Percentiles rank a stretch among this genome's conserved stretches.
phyloP scores from a whole-genome alignment of 1,140 invertebrate genomes.

The Trichoplusia ni region DNA sequence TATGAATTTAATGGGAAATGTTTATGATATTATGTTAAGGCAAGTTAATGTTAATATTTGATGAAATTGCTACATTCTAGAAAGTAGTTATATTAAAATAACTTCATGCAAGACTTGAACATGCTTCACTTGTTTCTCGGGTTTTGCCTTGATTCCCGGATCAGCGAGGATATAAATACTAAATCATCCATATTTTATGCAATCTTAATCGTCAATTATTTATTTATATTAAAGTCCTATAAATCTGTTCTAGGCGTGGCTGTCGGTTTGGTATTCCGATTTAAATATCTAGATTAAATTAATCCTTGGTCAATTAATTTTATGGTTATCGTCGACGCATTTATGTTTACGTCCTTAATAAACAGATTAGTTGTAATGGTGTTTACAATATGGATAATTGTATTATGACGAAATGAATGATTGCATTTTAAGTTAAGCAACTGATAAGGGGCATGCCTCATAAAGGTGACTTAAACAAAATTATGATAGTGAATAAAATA shows the following conservation, averaged over 20 bases:
- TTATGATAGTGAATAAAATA: background rate
- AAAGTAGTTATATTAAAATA: too few relatives aligned
- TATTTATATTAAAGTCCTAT: constrained; percentile 2
- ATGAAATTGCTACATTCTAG: too few relatives aligned
- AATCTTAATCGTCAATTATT: constrained; percentile 4
- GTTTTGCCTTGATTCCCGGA: constrained; percentile 1
- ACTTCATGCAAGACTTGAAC: too few relatives aligned
- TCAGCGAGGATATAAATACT: background rate
- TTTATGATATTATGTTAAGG: background rate
- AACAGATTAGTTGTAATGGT: background rate
- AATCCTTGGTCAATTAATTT: constrained; percentile 5
- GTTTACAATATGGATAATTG: background rate
- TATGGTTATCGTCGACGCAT: background rate
- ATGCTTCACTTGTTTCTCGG: too few relatives aligned
- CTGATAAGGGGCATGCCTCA: background rate
- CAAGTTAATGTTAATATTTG: too few relatives aligned
- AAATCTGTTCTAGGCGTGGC: background rate
- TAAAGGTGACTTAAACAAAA: constrained; percentile 9
- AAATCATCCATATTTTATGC: background rate
- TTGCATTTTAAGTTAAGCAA: constrained; percentile 1
- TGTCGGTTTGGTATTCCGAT: background rate
- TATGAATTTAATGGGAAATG: background rate
- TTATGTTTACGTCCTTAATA: background rate
- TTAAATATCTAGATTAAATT: background rate
- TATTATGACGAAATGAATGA: constrained; percentile 7